These are phyloP conservation scores for Notoglanidium macrostoma DNA, from an alignment of 2,797 vertebrate species.

Conservation along the genomic window DNA sequence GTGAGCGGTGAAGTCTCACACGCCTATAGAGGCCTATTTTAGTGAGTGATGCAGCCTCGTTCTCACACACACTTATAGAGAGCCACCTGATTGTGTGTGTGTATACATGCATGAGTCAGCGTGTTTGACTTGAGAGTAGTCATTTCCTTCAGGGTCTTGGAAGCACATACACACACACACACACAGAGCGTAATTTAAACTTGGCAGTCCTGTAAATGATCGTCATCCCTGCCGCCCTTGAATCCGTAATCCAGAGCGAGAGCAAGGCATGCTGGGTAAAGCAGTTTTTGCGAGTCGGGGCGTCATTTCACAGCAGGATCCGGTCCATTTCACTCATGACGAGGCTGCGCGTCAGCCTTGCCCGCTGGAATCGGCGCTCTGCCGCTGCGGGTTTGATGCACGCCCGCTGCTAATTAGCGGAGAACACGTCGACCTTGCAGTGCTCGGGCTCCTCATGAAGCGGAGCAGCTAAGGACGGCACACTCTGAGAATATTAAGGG, in stretches of 20 bases:
- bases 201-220: constrained; percentile 41
- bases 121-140: constrained; percentile 42
- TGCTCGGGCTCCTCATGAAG: constrained; percentile 16
- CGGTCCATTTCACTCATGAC: not conserved
- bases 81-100: constrained; percentile 6
- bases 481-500: constrained; percentile 51
- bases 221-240: constrained; percentile 45
- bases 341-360: constrained; percentile 5
- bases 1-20: not conserved
- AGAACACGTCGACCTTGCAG: constrained; percentile 49
- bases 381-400: constrained; percentile 26
- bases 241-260: constrained; percentile 23
- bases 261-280: constrained; percentile 34
- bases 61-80: not conserved
- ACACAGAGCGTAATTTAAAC: constrained; percentile 39
- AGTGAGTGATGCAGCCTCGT: not conserved
- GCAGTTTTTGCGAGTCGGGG: constrained; percentile 17
- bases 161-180: not conserved
- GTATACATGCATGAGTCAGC: constrained; percentile 14
- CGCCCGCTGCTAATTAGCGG: constrained; percentile 43
- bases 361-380: constrained; percentile 30
- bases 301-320: not conserved
- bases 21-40: constrained; percentile 20
- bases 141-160: constrained; percentile 43
- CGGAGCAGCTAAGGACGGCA: constrained; percentile 39